Evolutionary conservation across 2,797 vertebrate species (phyloP), one percentile per base, ranked within the genome.

Genomic region (Neosilurus mollespiculum): DNA sequence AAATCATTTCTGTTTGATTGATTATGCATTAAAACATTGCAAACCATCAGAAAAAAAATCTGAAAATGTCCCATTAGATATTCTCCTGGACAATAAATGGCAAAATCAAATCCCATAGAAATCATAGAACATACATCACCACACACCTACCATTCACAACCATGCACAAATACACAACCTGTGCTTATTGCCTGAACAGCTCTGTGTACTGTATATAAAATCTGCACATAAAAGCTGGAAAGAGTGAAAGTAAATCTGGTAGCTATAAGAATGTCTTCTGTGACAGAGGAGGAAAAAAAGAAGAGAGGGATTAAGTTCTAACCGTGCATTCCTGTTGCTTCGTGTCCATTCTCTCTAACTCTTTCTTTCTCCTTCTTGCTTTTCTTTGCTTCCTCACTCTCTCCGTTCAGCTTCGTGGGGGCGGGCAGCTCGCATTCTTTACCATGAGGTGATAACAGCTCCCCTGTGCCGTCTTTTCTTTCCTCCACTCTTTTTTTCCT

Each of bases 351-450:
- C 81, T 75, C 30, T 82, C 84, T 51, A 85, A 86, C 81, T 43
- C 84, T 88, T 81, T 37, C 71, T 76, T 70, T 83, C 65, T 71
- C n/a, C 65, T 81, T 65, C 72, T 83, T 73, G 83, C 87, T 86
- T 61, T 86, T 90, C 85, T 58, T 75, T 81, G 1, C 80, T 80
- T 30, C 84, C 88, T 78, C 79, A 22, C 81, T 67, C 85, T 89
- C 84, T 89, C 80, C 37, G 67, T 85, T 71, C 92, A 90, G 91
- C 91, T 86, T 86, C 86, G 90, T 86, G 87, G 91, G 92, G 92
- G 92, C 90, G 91, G 89, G 88, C 88, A 91, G 85, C 90, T 86
- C 91, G 90, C 90, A 92, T 92, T 94, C 91, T 91, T 90, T 90
- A 90, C 92, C 87, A 86, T 87, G 88, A 93, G 90, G 90, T 89